These are phyloP conservation scores for Cisticola juncidis DNA, from an alignment of 2,113 vertebrate species.

Conservation along the genomic window DNA sequence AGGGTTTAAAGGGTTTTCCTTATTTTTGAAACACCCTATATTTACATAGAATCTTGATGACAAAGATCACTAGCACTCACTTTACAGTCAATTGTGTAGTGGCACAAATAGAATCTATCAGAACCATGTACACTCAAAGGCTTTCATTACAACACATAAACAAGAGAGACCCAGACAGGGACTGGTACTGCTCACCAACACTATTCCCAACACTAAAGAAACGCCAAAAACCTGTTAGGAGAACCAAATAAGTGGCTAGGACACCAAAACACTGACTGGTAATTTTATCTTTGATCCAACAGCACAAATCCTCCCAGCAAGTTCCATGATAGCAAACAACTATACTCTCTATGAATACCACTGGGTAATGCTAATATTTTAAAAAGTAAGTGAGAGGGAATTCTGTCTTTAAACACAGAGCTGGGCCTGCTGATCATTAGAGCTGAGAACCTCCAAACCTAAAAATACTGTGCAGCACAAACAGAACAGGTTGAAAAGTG, in stretches of 20 bases:
- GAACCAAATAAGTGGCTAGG: background rate
- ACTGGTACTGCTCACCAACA: background rate
- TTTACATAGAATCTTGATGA: background rate
- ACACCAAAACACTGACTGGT: background rate
- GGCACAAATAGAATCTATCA: background rate
- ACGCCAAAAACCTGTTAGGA: background rate
- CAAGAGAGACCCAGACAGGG: background rate
- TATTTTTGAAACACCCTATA: background rate
- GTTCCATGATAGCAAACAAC: background rate
- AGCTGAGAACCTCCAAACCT: background rate
- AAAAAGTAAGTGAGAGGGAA: accelerated
- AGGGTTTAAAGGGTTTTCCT: background rate
- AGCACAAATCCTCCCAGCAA: background rate
- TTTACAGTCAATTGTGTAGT: background rate
- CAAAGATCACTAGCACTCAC: background rate
- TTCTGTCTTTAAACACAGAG: background rate
- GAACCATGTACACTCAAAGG: background rate
- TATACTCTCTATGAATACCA: background rate
- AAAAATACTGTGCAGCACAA: background rate
- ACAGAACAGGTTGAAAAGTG: accelerated
- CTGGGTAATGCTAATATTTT: background rate
- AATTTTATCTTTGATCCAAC: background rate
- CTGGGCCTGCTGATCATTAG: background rate
- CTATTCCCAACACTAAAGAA: background rate
- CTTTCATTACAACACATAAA: background rate